Evolutionary conservation across 2,797 vertebrate species (phyloP), one percentile per base, ranked within the genome.

Genomic region (Fistularia commersonii): DNA sequence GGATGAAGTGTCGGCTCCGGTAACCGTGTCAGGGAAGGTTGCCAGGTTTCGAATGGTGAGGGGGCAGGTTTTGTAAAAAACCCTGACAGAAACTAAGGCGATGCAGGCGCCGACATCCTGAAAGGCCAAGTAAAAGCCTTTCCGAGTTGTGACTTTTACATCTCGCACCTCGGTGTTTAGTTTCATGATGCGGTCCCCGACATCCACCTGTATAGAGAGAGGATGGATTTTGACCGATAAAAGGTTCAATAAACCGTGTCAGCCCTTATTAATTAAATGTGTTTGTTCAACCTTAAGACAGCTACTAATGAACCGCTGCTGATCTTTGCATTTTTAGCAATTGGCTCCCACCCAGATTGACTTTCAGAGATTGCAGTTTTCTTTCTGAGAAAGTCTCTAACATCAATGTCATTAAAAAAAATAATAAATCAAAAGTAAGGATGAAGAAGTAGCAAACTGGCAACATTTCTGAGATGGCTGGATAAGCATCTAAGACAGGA

Each of bases 61-160:
- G 0, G 97, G 97, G 62, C 97, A 99, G 62, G 93, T 97, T 87
- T 99, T 99, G 32, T 97, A 98, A 88, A 98, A 99, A 63, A 98
- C 95, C 0, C 95, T 88, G 7, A 99, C 97, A 0, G 97, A 98
- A 10, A 99, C 97, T 78, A 99, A 81, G 57, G 97, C 97, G 0
- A 99, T 98, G 87, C 97, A 99, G 48, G 97, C 97, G 0, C 97
- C 97, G 0, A 98, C 96, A 0, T 99, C 97, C 90, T 99, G 97
- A 69, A 99, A 99, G 49, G 97, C 97, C 89, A 99, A 76, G 76
- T 99, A 98, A 89, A 99, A 99, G 8, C 97, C 97, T 36, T 98
- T 98, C 72, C 91, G 92, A 57, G 91, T 94, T 32, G 93, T 74
- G 0, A 96, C 93, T 0, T 94, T 95, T 2, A 99, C 96, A 9